Evolutionary conservation across 1,140 invertebrate species (phyloP), one percentile per base, ranked within the genome.

Genomic region (Drosophila lini): DNA sequence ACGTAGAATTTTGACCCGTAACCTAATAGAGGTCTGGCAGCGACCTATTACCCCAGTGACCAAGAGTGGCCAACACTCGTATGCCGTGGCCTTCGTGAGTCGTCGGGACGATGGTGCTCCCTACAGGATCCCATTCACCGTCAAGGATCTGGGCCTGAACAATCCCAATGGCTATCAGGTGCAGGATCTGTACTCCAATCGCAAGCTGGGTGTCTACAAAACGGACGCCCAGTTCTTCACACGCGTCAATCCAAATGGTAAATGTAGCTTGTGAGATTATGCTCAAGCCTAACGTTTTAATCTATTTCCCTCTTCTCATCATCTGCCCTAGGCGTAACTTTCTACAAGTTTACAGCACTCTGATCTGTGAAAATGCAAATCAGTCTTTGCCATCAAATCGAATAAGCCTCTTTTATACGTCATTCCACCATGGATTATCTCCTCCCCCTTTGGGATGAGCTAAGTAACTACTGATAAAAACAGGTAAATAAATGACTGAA

Each of bases 21-120:
- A 96, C 75, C 95, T 96, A 47, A 97, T 98, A 81, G 97, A 98
- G 93, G 97, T 98, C 81, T 98, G 97, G 97, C 95, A 95, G 3
- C 93, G 97, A 52, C 97, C 97, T 2, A 96, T 98, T 48, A 95
- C 95, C 5, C 97, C 97, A 0, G 93, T 96, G 13, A 95, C 95
- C 58, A 94, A 95, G 61, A 94, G 94, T 86, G 93, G 60, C 65
- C 95, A 97, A 84, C 97, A 97, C 93, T 98, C 97, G 7, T 98
- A 97, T 90, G 97, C 97, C 4, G 95, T 98, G 69, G 97, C 96
- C 3, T 97, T 98, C 90, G 94, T 97, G 4, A 98, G 98, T 92
- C 93, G 97, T 61, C 94, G 97, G 73, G 96, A 92, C 2, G 95
- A 96, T 84, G 95, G 95, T 3, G 93, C 93, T 44, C 94, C 95